A percentile compares a stretch with the other conserved stretches of the same genome.
These are phyloP conservation scores for Hydrolagus colliei DNA, from an alignment of 2,797 vertebrate species.

Conservation along the genomic window DNA sequence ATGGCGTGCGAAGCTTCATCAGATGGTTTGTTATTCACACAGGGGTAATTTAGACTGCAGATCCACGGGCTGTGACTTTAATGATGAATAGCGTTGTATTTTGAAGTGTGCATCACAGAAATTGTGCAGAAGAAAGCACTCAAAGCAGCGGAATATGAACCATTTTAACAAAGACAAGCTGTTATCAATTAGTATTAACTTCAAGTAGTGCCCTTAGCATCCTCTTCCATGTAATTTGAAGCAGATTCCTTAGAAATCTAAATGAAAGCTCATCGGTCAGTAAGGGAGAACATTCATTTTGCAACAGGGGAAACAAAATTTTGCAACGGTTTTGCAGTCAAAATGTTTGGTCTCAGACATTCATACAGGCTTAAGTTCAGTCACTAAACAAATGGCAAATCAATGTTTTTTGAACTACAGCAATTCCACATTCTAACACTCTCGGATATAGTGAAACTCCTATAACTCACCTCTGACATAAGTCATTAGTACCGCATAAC, in stretches of 20 bases:
- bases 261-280: neutral
- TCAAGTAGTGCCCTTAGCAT: neutral
- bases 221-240: neutral
- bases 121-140: neutral
- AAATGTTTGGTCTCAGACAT: neutral
- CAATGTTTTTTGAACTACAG: neutral
- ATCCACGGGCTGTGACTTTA: neutral
- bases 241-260: neutral
- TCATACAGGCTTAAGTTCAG: neutral
- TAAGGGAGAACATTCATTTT: neutral
- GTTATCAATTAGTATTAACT: conserved; percentile 10
- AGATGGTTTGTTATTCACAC: neutral
- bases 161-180: neutral
- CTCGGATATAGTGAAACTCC: neutral
- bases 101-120: neutral
- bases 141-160: conserved; percentile 8
- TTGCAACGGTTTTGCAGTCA: neutral
- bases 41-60: neutral
- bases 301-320: neutral
- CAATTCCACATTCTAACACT: neutral
- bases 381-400: neutral
- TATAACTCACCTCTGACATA: too few species aligned
- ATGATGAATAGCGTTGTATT: neutral
- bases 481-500: too few species aligned
- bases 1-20: neutral